Conservation (phyloP, 2,888 invertebrate species). For the Mellilla xanthometata region DNA sequence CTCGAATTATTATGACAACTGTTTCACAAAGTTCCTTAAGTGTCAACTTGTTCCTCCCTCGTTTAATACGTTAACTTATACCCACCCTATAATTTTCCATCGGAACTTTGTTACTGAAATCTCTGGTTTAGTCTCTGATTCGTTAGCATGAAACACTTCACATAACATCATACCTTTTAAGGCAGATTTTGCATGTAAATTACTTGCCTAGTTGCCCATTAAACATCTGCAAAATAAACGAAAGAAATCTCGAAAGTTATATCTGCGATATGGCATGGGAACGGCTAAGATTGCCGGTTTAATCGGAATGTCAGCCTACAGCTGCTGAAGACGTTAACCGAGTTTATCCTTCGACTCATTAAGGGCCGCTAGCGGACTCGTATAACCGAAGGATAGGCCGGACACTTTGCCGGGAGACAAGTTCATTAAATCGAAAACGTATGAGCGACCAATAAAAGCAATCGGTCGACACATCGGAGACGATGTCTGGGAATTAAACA, state of each 20-base stretch:
- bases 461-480: conserved; percentile 49
- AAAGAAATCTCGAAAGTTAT: neutral
- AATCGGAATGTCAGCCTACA: conserved; percentile 43
- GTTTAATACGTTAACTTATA: conserved; percentile 29
- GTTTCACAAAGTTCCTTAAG: conserved; percentile 42
- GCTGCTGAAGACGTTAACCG: conserved; percentile 45
- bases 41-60: conserved; percentile 37
- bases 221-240: conserved; percentile 9
- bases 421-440: conserved; percentile 57
- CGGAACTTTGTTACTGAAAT: conserved; percentile 24
- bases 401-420: conserved; percentile 43
- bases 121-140: conserved; percentile 4
- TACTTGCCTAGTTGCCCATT: neutral
- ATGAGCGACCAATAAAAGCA: conserved; percentile 52
- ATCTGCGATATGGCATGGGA: conserved; percentile 26
- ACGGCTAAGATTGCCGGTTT: conserved; percentile 37
- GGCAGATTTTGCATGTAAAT: neutral
- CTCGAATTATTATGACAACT: conserved; percentile 50
- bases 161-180: neutral
- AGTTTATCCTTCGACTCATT: conserved; percentile 47
- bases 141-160: neutral
- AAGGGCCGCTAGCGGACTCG: conserved; percentile 37
- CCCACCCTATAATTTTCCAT: conserved; percentile 41
- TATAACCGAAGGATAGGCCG: conserved; percentile 37
- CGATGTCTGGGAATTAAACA: conserved; percentile 57